A percentile compares a stretch with the other conserved stretches of the same genome.
Evolutionary conservation across 64 coral and sea anemone genomes (phyloP).

Genomic region (Stichodactyla mertensii): DNA sequence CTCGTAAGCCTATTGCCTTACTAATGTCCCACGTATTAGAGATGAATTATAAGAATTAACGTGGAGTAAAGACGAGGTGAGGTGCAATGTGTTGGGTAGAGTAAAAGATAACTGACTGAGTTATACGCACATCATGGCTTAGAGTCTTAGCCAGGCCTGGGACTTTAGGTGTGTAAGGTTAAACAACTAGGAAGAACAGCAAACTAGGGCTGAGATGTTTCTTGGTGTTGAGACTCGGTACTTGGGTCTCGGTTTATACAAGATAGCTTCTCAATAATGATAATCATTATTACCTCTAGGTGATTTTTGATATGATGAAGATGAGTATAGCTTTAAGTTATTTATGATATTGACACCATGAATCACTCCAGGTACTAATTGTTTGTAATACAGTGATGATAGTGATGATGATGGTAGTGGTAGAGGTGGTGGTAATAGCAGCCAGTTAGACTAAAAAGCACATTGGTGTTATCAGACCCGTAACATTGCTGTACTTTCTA

Average conservation of each 20-base stretch:
- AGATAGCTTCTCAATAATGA: too few relatives aligned
- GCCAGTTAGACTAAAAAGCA: too few relatives aligned
- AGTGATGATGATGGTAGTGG: too few relatives aligned
- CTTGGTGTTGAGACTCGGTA: too few relatives aligned
- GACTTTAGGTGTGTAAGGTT: too few relatives aligned
- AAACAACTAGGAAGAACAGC: too few relatives aligned
- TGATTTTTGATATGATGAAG: not conserved
- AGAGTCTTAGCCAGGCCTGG: not conserved
- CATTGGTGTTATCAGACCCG: too few relatives aligned
- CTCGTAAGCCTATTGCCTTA: not conserved
- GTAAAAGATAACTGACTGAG: not conserved
- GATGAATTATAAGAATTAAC: not conserved
- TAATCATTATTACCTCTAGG: not conserved
- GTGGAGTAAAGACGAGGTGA: not conserved
- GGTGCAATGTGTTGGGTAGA: not conserved
- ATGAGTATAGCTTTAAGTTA: not conserved
- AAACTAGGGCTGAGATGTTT: too few relatives aligned
- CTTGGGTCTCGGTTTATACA: too few relatives aligned
- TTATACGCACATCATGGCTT: not conserved
- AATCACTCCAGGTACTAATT: too few relatives aligned
- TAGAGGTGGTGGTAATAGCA: too few relatives aligned
- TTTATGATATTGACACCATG: not conserved
- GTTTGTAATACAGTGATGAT: not conserved
- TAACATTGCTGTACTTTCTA: too few relatives aligned
- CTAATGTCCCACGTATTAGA: slow-evolving; percentile 1